Evolutionary conservation across 2,113 vertebrate genomes (phyloP), one percentile per base, ranked within the genome.

Genomic region (Scopus umbretta): DNA sequence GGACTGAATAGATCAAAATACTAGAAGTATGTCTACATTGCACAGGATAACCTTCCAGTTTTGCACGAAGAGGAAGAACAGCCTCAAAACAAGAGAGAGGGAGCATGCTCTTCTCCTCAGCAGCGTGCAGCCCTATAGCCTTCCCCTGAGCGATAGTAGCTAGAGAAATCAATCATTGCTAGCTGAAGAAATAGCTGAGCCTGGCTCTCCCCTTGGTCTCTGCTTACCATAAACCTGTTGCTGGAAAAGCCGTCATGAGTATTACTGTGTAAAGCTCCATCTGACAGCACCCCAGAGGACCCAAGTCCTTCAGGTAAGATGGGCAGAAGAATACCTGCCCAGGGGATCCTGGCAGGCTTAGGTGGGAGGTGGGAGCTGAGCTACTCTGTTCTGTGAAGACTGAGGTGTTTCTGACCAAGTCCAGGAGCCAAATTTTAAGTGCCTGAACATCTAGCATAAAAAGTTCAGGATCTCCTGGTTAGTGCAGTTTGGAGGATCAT

Each of bases 131-230:
- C 93, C 94, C 83, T 95, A 67, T 68, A 85, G 49, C 87, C 90
- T 85, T 87, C 89, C 81, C 94, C 91, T 95, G 95, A 95, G 95
- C 95, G 79, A 85, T 1, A 78, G 80, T 6, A 86, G 55, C 49
- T 70, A 23, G 50, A 88, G 73, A 49, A 56, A 43, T 2, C 58
- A 82, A 76, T 49, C 70, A 21, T 7, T 80, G 87, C 58, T 81
- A 82, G 66, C 43, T 75, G 53, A 91, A 90, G 87, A 90, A 66
- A 56, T 27, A 68, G 72, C 26, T n/a, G 25, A 49, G 36, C 49
- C 36, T 82, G 80, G 43, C 79, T 89, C 65, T 89, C 30, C 47
- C 23, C 25, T 87, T 38, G 62, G 36, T 89, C 73, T 94, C 80
- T 62, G 56, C 42, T 82, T 45, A 45, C 38, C 26, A 59, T 26